phyloP scores from a whole-genome alignment of 92 coral and sea anemone species.

The Porites rus region DNA sequence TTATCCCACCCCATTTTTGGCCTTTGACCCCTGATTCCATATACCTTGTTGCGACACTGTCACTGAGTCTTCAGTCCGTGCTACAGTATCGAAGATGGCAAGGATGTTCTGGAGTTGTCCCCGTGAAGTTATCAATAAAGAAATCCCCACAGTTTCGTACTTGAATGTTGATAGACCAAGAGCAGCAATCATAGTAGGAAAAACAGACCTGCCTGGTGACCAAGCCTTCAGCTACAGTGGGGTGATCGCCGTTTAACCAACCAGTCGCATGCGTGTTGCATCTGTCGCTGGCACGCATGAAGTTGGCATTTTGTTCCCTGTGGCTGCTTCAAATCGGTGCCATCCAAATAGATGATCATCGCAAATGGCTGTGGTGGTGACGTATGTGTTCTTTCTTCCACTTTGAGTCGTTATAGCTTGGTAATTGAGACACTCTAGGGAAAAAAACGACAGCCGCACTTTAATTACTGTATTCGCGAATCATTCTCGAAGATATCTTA shows the following conservation, averaged over 20 bases:
- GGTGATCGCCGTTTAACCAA: constrained; percentile 25
- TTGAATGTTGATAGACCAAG: constrained; percentile 3
- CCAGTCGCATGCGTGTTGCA: constrained; percentile 16
- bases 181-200: constrained; percentile 1
- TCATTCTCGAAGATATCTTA: no score
- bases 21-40: no score
- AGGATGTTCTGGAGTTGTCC: neutral
- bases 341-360: neutral
- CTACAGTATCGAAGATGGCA: constrained; percentile 29
- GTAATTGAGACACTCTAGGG: neutral
- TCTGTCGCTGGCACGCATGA: neutral
- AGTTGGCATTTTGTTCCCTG: constrained; percentile 7
- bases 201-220: constrained; percentile 30
- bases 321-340: constrained; percentile 17
- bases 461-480: no score
- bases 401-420: neutral
- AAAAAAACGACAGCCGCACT: no score
- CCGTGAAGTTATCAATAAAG: constrained; percentile 2
- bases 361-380: neutral
- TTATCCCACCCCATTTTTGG: no score
- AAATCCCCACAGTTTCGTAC: constrained; percentile 23
- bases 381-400: neutral
- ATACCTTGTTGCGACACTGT: no score
- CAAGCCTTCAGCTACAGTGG: constrained; percentile 1
- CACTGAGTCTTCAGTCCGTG: neutral